A percentile compares a stretch with the other conserved stretches of the same genome.
Evolutionary conservation across 1,140 invertebrate species (phyloP).

Genomic region (Panagrolaimus sp.): DNA sequence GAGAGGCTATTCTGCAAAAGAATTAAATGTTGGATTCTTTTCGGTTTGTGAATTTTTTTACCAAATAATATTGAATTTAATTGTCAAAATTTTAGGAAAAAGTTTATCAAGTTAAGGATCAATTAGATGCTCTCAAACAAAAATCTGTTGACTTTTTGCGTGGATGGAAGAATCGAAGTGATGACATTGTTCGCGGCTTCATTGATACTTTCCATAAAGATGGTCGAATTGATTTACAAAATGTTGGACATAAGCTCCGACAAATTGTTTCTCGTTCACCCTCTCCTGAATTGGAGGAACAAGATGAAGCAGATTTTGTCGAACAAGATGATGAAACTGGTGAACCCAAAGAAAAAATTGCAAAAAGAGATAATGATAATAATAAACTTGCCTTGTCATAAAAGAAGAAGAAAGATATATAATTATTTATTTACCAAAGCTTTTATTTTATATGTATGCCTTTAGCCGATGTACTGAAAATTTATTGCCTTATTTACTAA

Average conservation of each 20-base stretch:
- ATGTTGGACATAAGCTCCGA: conserved; percentile 27
- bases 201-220: conserved; percentile 57
- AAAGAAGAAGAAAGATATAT: too few relatives aligned
- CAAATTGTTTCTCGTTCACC: conserved; percentile 43
- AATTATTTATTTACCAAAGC: neutral
- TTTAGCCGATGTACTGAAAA: neutral
- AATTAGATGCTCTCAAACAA: conserved; percentile 54
- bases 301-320: conserved; percentile 29
- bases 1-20: conserved; percentile 91
- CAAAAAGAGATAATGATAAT: too few relatives aligned
- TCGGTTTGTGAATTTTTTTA: conserved; percentile 67
- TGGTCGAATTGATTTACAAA: conserved; percentile 33
- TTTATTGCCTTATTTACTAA: neutral
- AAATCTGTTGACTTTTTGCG: conserved; percentile 52
- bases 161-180: conserved; percentile 52
- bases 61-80: neutral
- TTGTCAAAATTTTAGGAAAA: conserved; percentile 39
- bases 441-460: neutral
- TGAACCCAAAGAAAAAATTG: too few relatives aligned
- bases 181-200: conserved; percentile 55
- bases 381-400: too few relatives aligned
- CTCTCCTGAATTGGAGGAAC: conserved; percentile 36
- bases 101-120: conserved; percentile 54
- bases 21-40: conserved; percentile 94
- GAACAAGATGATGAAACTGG: too few relatives aligned